phyloP scores from a whole-genome alignment of 64 coral and sea anemone genomes.

The Montipora efflorescens region DNA sequence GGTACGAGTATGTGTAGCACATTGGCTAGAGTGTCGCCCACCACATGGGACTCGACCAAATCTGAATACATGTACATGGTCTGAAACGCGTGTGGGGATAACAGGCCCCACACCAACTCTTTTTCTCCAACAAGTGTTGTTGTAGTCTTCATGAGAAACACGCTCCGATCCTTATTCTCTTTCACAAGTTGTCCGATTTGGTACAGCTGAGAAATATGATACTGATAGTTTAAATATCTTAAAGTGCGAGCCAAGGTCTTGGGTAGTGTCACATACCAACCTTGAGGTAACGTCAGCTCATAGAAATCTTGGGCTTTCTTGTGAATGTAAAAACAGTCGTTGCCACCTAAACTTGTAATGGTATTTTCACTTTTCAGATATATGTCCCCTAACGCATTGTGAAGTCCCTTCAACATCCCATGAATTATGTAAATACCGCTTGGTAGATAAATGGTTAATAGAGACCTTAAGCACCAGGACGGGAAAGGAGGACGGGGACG shows the following conservation, averaged over 20 bases:
- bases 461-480: too few species aligned
- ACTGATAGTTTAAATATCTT: neutral
- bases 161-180: neutral
- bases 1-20: too few species aligned
- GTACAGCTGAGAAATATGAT: neutral
- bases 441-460: slow-evolving; percentile 10
- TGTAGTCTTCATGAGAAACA: neutral
- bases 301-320: neutral
- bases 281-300: neutral
- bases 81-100: neutral
- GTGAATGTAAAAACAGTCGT: slow-evolving; percentile 12
- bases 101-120: slow-evolving; percentile 6
- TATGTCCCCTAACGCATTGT: neutral
- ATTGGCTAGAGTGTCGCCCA: too few species aligned
- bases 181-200: neutral
- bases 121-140: neutral
- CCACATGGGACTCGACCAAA: too few species aligned
- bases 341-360: neutral
- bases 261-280: neutral
- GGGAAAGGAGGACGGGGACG: too few species aligned
- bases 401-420: neutral
- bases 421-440: neutral
- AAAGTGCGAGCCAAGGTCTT: neutral
- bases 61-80: too few species aligned
- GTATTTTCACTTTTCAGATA: neutral